phyloP scores from a whole-genome alignment of 2,888 invertebrate species.

The Parnassius orleans region DNA sequence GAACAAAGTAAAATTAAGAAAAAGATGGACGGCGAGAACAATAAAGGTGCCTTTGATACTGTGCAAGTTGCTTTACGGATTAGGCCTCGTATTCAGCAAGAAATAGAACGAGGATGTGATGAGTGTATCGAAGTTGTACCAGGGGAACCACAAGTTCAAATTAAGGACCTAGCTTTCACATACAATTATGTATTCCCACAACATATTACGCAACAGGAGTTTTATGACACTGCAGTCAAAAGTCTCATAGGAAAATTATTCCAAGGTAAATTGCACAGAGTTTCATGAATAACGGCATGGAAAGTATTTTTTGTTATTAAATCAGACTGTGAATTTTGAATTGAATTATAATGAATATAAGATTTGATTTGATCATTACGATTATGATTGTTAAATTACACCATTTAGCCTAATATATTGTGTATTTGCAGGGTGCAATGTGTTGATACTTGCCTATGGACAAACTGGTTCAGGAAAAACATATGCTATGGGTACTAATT shows the following conservation, averaged over 20 bases:
- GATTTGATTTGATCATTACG: no score
- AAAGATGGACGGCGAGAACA: conserved; percentile 59
- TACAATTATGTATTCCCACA: conserved; percentile 91
- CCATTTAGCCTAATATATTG: no score
- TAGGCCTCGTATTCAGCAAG: conserved; percentile 88
- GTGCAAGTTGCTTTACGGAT: conserved; percentile 92
- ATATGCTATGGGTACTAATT: conserved; percentile 94
- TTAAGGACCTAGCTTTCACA: conserved; percentile 88
- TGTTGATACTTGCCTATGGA: conserved; percentile 96
- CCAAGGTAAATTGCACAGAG: conserved; percentile 77
- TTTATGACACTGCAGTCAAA: conserved; percentile 87
- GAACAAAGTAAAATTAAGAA: conserved; percentile 32
- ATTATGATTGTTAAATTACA: no score
- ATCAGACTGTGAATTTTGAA: no score
- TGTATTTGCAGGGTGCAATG: conserved; percentile 88
- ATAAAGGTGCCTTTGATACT: conserved; percentile 66
- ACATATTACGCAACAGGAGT: conserved; percentile 84
- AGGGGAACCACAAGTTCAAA: conserved; percentile 85
- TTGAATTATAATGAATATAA: no score
- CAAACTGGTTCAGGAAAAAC: conserved; percentile 98
- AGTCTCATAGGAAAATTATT: conserved; percentile 88
- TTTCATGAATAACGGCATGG: no score
- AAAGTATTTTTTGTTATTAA: no score
- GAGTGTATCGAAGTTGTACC: conserved; percentile 85
- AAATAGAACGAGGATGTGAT: conserved; percentile 87